Percentiles rank a stretch among this genome's conserved stretches.
phyloP scores from a whole-genome alignment of 2,797 vertebrate species.

The Amniataba percoides region DNA sequence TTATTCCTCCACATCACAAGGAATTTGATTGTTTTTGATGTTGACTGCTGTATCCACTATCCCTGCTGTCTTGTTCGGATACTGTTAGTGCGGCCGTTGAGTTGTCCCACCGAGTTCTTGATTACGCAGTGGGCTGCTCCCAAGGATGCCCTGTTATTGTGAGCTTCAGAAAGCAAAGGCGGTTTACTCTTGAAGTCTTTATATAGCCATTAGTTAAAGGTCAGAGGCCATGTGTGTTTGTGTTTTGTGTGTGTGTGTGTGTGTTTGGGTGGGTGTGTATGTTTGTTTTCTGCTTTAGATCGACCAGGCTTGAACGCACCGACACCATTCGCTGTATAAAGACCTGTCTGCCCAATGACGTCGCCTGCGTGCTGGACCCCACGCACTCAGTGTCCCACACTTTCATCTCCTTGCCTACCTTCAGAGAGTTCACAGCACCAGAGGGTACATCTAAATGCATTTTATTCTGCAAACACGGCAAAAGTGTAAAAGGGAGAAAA shows the following conservation, averaged over 20 bases:
- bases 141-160: conserved; percentile 69
- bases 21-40: conserved; percentile 75
- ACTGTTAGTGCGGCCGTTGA: conserved; percentile 75
- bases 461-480: not conserved
- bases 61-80: conserved; percentile 70
- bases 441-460: conserved; percentile 87
- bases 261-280: conserved; percentile 43
- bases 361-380: conserved; percentile 89
- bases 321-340: conserved; percentile 94
- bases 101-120: conserved; percentile 66
- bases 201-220: conserved; percentile 59
- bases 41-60: conserved; percentile 70
- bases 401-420: conserved; percentile 94
- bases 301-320: conserved; percentile 85
- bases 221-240: conserved; percentile 55
- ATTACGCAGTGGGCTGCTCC: conserved; percentile 69
- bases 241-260: conserved; percentile 44
- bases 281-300: conserved; percentile 70
- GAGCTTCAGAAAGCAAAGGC: conserved; percentile 56
- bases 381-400: conserved; percentile 94
- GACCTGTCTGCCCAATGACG: conserved; percentile 90
- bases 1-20: conserved; percentile 74
- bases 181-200: conserved; percentile 38
- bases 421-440: conserved; percentile 91
- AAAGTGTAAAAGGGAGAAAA: not conserved